Evolutionary conservation across 1,140 invertebrate genomes (phyloP), one percentile per base, ranked within the genome.

Genomic region (Zophobas morio): DNA sequence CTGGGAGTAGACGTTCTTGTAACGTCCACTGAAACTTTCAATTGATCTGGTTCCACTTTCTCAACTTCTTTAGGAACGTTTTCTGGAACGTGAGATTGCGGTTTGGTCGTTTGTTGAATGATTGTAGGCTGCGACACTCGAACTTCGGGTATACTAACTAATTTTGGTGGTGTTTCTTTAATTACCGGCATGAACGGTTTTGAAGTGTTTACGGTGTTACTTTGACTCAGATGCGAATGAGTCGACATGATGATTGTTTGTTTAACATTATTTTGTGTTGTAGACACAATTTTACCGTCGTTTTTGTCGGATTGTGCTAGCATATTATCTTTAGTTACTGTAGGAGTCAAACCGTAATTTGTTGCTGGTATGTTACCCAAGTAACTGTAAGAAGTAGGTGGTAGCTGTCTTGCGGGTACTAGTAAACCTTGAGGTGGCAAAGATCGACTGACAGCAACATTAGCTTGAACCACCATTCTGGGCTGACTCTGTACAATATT

Each of bases 1-100:
- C 88, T 90, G 1, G 87, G 87, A 1, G 87, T 88, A 0, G 88
- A 88, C 8, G 85, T 82, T 6, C 84, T 80, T 3, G 86, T 82
- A 2, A 51, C n/a, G 20, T 74, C 72, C 3, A 34, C 32, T 8
- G 20, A 4, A 3, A 56, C 72, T 39, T 49, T 57, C 49, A 74
- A 74, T 2, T 39, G 6, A n/a, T 74, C 40, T 42, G 66, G 20
- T 49, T 57, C 70, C 1, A 36, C n/a, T 71, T 71, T 42, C 8
- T 71, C 37, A 34, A 53, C 37, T 60, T 47, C 51, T 60, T 71
- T 47, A 5, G 36, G 1, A 5, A 34, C 57, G 6, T 8, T 49
- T 66, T 49, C 35, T 51, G 20, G 20, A 20, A 20, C 20, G 20
- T 33, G n/a, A n/a, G 34, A 6, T 39, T n/a, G 32, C 39, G 3